A percentile compares a stretch with the other conserved stretches of the same genome.
phyloP scores from a whole-genome alignment of 2,888 invertebrate genomes.

The Caenorhabditis zanzibari region DNA sequence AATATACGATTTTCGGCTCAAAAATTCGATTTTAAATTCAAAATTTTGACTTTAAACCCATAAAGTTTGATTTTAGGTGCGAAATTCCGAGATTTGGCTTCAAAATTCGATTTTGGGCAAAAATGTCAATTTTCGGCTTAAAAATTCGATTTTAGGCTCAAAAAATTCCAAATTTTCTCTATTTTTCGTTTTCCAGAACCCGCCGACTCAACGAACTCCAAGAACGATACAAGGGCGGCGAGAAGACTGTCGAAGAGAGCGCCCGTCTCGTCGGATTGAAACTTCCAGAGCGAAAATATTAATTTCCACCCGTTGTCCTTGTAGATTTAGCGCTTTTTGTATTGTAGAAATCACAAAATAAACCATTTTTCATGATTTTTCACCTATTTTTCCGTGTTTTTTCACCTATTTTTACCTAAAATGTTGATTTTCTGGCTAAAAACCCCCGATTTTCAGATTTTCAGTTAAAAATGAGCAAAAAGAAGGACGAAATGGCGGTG shows the following conservation, averaged over 20 bases:
- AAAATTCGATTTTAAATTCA: too few relatives aligned
- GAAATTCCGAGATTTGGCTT: too few relatives aligned
- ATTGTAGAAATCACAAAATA: neutral
- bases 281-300: conserved; percentile 73
- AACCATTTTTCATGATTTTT: neutral
- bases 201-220: conserved; percentile 76
- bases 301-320: neutral
- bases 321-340: neutral
- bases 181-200: conserved; percentile 58
- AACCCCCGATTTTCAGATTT: too few relatives aligned
- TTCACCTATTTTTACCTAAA: neutral
- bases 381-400: neutral
- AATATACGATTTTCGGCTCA: too few relatives aligned
- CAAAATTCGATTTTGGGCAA: too few relatives aligned
- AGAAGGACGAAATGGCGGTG: neutral
- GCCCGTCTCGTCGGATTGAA: conserved; percentile 80
- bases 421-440: neutral
- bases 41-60: too few relatives aligned
- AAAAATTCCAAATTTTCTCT: neutral
- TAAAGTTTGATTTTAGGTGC: too few relatives aligned
- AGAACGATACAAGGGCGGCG: conserved; percentile 77
- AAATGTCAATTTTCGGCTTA: neutral
- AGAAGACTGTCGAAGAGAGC: conserved; percentile 78
- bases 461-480: conserved; percentile 23
- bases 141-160: neutral